Evolutionary conservation across 1,140 invertebrate species (phyloP).

Genomic region (Penaeus chinensis): DNA sequence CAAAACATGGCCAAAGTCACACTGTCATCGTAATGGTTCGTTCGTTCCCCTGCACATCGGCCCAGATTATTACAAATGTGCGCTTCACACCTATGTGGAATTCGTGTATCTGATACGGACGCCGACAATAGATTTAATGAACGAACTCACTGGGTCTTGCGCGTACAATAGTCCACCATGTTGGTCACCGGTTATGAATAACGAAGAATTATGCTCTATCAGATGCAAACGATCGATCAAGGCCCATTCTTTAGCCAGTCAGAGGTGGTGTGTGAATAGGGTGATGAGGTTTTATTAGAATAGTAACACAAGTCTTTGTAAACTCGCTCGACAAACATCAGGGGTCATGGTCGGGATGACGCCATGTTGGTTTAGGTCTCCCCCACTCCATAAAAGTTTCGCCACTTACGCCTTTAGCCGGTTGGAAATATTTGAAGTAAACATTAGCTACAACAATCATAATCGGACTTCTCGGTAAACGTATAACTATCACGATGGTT

Average conservation of each 20-base stretch:
- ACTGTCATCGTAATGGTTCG: constrained; percentile 47
- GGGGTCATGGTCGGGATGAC: constrained; percentile 42
- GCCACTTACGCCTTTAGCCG: constrained; percentile 36
- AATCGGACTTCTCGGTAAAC: constrained; percentile 2
- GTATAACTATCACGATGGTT: background rate
- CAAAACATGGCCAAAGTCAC: constrained; percentile 38
- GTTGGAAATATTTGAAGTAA: constrained; percentile 52
- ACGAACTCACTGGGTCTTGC: constrained; percentile 5
- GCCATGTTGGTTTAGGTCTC: constrained; percentile 42
- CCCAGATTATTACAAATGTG: constrained; percentile 34
- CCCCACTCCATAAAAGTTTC: constrained; percentile 43
- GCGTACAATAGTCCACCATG: constrained; percentile 23
- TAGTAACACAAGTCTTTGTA: constrained; percentile 52
- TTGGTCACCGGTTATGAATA: constrained; percentile 37
- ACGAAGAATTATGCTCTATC: constrained; percentile 39
- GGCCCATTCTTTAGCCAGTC: constrained; percentile 46
- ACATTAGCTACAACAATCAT: constrained; percentile 22
- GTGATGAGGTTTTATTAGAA: constrained; percentile 58
- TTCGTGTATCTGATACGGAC: background rate
- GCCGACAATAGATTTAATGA: constrained; percentile 31
- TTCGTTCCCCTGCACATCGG: constrained; percentile 23
- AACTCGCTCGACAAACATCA: constrained; percentile 52
- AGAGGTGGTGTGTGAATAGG: constrained; percentile 54
- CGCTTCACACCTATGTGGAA: constrained; percentile 13
- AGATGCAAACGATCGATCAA: constrained; percentile 50